Conservation (phyloP, 2,888 invertebrate species). For the Drosophila robusta region DNA sequence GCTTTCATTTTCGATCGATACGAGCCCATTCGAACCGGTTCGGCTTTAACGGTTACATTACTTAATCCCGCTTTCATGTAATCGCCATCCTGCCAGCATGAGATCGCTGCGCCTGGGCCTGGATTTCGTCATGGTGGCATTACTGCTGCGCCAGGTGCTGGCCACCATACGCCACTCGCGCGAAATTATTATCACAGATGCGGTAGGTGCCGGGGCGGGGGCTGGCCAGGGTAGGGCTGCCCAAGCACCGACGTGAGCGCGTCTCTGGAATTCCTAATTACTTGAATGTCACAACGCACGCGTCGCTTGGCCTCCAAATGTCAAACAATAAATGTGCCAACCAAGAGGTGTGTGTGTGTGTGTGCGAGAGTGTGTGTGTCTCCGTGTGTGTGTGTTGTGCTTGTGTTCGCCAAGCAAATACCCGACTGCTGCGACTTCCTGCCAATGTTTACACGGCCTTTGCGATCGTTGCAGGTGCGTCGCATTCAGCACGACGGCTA, state of each 20-base stretch:
- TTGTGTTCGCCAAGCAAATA: slow-evolving; percentile 42
- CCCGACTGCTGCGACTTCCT: slow-evolving; percentile 33
- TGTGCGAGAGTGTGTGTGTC: neutral
- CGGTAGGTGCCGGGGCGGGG: slow-evolving; percentile 73
- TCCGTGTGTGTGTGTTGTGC: slow-evolving; percentile 15
- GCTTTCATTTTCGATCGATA: slow-evolving; percentile 74
- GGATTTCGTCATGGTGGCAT: slow-evolving; percentile 60
- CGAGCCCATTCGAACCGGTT: slow-evolving; percentile 68
- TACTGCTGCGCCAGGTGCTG: slow-evolving; percentile 58
- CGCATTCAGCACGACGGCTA: slow-evolving; percentile 83
- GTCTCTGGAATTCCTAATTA: slow-evolving; percentile 68
- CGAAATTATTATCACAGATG: slow-evolving; percentile 84
- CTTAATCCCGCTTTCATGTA: slow-evolving; percentile 69
- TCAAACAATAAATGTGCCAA: slow-evolving; percentile 73
- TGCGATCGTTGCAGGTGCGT: slow-evolving; percentile 73
- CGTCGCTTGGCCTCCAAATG: slow-evolving; percentile 77
- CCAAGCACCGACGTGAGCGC: slow-evolving; percentile 30
- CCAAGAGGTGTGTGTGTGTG: slow-evolving; percentile 15
- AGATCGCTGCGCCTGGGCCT: slow-evolving; percentile 54
- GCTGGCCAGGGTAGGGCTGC: slow-evolving; percentile 5
- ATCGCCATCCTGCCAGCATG: slow-evolving; percentile 66
- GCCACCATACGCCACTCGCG: slow-evolving; percentile 72
- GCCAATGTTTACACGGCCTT: slow-evolving; percentile 27
- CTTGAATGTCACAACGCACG: slow-evolving; percentile 76
- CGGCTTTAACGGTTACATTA: slow-evolving; percentile 56